Evolutionary conservation across 2,888 invertebrate genomes (phyloP).

Genomic region (Trichopria drosophilae): DNA sequence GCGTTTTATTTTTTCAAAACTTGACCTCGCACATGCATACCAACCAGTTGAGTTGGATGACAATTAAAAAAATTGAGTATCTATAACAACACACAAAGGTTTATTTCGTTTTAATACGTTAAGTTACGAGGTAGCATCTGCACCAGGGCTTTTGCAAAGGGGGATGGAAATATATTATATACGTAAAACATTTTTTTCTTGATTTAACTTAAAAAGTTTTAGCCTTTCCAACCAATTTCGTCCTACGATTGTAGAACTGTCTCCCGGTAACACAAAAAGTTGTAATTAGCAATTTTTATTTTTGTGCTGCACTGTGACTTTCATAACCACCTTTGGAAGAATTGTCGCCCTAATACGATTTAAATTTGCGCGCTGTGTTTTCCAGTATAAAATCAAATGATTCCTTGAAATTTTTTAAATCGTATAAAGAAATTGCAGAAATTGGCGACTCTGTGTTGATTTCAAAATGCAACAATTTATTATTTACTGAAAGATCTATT

Average conservation of each 20-base stretch:
- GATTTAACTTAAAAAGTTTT: too few relatives aligned
- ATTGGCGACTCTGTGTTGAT: constrained; percentile 32
- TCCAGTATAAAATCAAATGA: background rate
- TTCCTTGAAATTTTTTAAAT: background rate
- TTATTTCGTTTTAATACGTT: too few relatives aligned
- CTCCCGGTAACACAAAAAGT: constrained; percentile 28
- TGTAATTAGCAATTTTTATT: constrained; percentile 8
- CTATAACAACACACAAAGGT: too few relatives aligned
- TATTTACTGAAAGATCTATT: constrained; percentile 4
- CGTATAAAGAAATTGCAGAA: constrained; percentile 29
- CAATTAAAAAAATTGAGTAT: too few relatives aligned
- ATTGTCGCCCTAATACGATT: constrained; percentile 25
- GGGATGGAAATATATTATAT: too few relatives aligned
- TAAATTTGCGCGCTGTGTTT: constrained; percentile 10
- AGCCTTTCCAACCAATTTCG: too few relatives aligned
- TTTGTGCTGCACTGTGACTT: constrained; percentile 8
- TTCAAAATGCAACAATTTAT: constrained; percentile 18
- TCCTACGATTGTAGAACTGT: constrained; percentile 29
- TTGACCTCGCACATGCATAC: too few relatives aligned
- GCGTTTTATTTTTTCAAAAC: too few relatives aligned
- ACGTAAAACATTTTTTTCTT: too few relatives aligned
- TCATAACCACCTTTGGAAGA: constrained; percentile 11
- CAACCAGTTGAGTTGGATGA: too few relatives aligned
- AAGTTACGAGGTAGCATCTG: too few relatives aligned
- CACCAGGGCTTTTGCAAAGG: too few relatives aligned